Evolutionary conservation across 2,888 invertebrate species (phyloP), one percentile per base, ranked within the genome.

Genomic region (Chrysina gloriosa): DNA sequence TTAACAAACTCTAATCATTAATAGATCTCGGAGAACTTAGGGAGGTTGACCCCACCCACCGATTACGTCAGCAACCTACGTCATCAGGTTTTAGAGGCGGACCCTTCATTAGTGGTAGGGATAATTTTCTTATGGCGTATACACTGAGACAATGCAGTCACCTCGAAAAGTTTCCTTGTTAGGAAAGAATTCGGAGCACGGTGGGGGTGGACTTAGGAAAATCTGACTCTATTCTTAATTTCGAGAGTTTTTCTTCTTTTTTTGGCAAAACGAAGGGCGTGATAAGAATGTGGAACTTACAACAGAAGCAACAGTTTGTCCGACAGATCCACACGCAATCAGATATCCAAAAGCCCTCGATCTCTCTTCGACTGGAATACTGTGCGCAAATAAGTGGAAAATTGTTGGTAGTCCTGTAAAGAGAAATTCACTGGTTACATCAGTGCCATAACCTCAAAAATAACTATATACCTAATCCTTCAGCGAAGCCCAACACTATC

Each of bases 281-380:
- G n/a, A 2, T 16, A 14, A 2, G 4, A 36, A 36, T n/a, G 7
- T 19, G 39, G 16, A 36, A 82, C 86, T 84, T 81, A 91, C 89
- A 75, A 92, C 83, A 69, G 91, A 90, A 25, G 92, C 90, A 21
- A 91, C 86, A 29, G 91, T 91, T 83, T 92, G 92, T 6, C 92
- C 92, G 56, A 91, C 87, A n/a, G 91, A 90, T 36, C 92, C 92
- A 66, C 89, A 87, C 9, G 91, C 91, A 45, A 91, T 86, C 42
- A 92, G 83, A 78, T 92, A 92, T 9, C 90, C 89, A 81, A 92
- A 92, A 0, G 92, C 90, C 69, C 90, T 81, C 2, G 91, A 90
- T 69, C 92, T 83, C 78, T 91, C 91, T 77, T 91, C 91, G 11
- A 89, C 87, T 14, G 91, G 90, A 73, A 92, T 88, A 74, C 86